A percentile compares a stretch with the other conserved stretches of the same genome.
phyloP scores from a whole-genome alignment of 2,888 invertebrate genomes.

The Epinotia bilunana region DNA sequence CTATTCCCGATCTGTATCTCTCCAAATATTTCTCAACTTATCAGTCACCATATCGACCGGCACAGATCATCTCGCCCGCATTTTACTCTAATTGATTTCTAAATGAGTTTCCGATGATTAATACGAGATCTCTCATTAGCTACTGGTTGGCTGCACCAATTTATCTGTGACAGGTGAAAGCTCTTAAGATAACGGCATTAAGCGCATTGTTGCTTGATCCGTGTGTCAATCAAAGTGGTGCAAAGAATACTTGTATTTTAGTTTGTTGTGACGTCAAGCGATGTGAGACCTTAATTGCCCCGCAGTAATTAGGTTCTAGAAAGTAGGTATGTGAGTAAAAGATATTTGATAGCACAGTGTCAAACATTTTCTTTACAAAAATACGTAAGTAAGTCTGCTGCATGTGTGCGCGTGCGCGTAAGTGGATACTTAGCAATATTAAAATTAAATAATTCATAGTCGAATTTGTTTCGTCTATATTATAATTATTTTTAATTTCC shows the following conservation, averaged over 20 bases:
- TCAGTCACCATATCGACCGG: slow-evolving; percentile 31
- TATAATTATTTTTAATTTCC: no score
- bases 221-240: neutral
- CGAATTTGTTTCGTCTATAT: no score
- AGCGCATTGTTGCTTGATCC: slow-evolving; percentile 21
- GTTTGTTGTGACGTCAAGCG: slow-evolving; percentile 20
- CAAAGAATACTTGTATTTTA: neutral
- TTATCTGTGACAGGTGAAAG: slow-evolving; percentile 6
- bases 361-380: no score
- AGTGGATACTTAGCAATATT: no score
- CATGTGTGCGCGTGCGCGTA: no score
- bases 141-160: slow-evolving; percentile 22
- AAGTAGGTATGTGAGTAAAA: neutral
- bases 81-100: slow-evolving; percentile 44
- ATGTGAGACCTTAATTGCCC: neutral
- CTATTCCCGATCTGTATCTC: slow-evolving; percentile 33
- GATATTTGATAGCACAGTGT: no score
- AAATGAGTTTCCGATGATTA: slow-evolving; percentile 42
- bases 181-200: slow-evolving; percentile 14
- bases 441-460: no score
- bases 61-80: slow-evolving; percentile 34
- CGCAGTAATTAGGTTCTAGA: neutral
- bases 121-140: slow-evolving; percentile 39
- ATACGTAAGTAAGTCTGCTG: no score
- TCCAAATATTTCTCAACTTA: slow-evolving; percentile 40